Conservation (phyloP, 2,113 vertebrate genomes). For the Stegostoma tigrinum region DNA sequence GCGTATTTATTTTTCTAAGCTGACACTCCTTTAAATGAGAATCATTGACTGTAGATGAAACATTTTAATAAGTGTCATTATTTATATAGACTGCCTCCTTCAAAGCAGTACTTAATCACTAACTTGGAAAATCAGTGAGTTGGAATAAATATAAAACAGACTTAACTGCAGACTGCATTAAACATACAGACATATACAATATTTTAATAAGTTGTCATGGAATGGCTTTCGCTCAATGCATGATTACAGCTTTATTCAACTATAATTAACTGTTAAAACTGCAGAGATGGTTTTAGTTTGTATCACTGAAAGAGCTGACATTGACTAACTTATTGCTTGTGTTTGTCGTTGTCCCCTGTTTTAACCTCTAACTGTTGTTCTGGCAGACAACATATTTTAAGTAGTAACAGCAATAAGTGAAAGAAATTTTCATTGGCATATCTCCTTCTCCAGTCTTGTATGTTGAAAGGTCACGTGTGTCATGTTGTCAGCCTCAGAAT, state of each 20-base stretch:
- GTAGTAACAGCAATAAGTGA: background rate
- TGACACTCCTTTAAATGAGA: slow-evolving; percentile 7
- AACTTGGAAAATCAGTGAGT: background rate
- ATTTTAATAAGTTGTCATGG: background rate
- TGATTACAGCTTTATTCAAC: background rate
- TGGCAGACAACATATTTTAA: background rate
- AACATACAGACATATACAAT: background rate
- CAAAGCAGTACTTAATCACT: background rate
- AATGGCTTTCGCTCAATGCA: background rate
- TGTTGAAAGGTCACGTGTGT: background rate
- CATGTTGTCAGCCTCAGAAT: background rate
- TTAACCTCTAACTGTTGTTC: background rate
- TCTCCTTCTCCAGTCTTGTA: background rate
- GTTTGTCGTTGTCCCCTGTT: background rate
- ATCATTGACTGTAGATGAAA: slow-evolving; percentile 1
- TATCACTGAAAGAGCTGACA: background rate
- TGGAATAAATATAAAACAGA: background rate
- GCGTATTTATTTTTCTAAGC: background rate
- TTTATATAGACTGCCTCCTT: background rate
- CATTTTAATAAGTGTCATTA: background rate
- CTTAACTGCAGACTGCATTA: background rate
- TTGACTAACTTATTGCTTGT: background rate
- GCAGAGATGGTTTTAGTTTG: background rate
- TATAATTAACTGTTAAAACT: background rate
- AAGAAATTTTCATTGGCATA: background rate